Evolutionary conservation across 2,888 invertebrate species (phyloP), one percentile per base, ranked within the genome.

Genomic region (Tridacna crocea): DNA sequence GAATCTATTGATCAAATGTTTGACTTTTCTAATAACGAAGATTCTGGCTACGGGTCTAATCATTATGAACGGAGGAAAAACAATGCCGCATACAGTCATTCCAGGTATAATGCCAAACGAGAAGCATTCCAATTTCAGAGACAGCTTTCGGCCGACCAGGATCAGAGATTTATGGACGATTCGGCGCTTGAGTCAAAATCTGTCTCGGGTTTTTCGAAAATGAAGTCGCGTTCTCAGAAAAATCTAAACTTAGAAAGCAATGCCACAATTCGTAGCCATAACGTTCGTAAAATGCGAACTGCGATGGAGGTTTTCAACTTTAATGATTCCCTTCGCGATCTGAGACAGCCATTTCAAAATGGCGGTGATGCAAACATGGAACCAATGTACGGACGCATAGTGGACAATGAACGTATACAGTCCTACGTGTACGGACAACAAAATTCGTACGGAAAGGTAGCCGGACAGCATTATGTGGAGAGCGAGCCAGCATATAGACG

Each of bases 191-290:
- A 87, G 47, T 75, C 78, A 24, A 74, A 76, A 58, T 74, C 83
- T 22, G 70, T 81, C 22, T 79, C 78, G 26, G 85, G 85, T 17
- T 85, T 85, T 75, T 77, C 82, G 8, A 87, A 87, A 78, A 61
- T 87, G 27, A 89, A 84, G 61, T 89, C 90, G 0, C 80, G 87
- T 36, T 89, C 88, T 10, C 89, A 89, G 36, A 88, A 87, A 74
- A 91, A 82, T 77, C 82, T 91, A 51, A 87, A 87, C 51, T 66
- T 89, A n/a, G 91, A 91, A 72, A 88, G 89, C 11, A 92, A 92
- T 84, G 91, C 90, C 24, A 92, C 92, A 0, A 87, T 92, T 47
- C 88, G 92, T 17, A 90, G 90, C 66, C 92, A 92, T 83, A 92
- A 92, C 79, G 83, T 91, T 17, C 85, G 91, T 63, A 89, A 89